Evolutionary conservation across 2,888 invertebrate genomes (phyloP), one percentile per base, ranked within the genome.

Genomic region (Ochlodes sylvanus): DNA sequence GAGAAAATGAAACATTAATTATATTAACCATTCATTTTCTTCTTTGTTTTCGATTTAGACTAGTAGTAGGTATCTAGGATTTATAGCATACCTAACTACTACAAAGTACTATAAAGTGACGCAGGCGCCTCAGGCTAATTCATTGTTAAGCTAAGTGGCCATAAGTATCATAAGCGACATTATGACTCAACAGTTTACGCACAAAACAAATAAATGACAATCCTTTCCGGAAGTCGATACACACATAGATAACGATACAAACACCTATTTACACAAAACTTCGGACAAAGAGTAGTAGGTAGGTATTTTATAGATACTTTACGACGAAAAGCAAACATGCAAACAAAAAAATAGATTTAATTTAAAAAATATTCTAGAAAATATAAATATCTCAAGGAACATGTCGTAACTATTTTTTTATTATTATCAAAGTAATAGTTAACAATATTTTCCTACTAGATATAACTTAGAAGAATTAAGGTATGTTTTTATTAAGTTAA

Each of bases 101-200:
- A 7, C 15, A 44, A 44, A 44, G 5, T 2, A 15, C 12, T 50
- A 47, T 5, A 50, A 10, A 19, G 9, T 27, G 1, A 32, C 54
- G 27, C 7, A 27, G 54, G 54, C 54, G n/a, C 32, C 54, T 27
- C 27, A 9, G 7, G 10, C 41, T 27, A 38, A 57, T 38, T 57
- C 12, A 19, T 32, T 41, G 42, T 34, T 56, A 5, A 27, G 27
- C 27, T 27, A 56, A 64, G 55, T 63, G 41, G 17, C 2, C 38
- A 21, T 27, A 15, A 41, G n/a, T 57, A 57, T 27, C 50, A 14
- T 52, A 47, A 38, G 12, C 42, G 15, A 27, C 42, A 56, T 56
- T 5, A 58, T 65, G 65, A 65, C 50, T 65, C 65, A 65, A 58
- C 65, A 65, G 32, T 65, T 27, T 65, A 58, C 65, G 52, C 52